A percentile compares a stretch with the other conserved stretches of the same genome.
phyloP scores from a whole-genome alignment of 2,113 vertebrate species.

The Actenoides lindsayi region DNA sequence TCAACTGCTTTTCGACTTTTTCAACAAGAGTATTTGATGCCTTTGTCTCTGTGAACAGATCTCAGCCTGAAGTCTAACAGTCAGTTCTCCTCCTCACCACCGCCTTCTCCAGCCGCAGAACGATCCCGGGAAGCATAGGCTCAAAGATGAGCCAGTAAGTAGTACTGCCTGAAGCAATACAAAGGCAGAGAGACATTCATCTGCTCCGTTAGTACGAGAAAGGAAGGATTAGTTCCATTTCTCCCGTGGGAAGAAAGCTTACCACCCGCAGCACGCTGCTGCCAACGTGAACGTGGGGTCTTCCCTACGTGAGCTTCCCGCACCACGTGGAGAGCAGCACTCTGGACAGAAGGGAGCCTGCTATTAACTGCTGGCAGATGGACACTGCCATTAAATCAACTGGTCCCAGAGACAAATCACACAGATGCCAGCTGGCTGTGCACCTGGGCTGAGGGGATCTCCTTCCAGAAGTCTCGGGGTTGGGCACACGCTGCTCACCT shows the following conservation, averaged over 20 bases:
- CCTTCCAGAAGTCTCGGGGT: neutral
- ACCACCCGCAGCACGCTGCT: neutral
- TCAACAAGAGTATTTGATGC: neutral
- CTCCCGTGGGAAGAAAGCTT: neutral
- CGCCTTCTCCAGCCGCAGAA: neutral
- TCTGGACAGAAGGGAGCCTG: neutral
- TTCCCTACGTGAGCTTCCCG: neutral
- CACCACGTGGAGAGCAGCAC: neutral
- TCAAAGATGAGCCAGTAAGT: neutral
- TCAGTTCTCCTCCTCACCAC: neutral
- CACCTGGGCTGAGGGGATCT: neutral
- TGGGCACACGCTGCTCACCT: neutral
- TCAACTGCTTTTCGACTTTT: neutral
- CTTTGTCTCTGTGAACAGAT: neutral
- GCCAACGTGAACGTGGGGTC: neutral
- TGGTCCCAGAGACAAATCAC: neutral
- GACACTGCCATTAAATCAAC: neutral
- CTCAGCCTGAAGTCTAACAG: neutral
- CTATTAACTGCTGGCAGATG: neutral
- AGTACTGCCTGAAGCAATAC: neutral
- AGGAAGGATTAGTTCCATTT: neutral
- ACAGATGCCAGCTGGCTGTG: neutral
- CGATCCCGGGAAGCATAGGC: neutral
- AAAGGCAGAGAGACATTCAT: neutral
- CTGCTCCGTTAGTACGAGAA: neutral